Conservation (phyloP, 2,113 vertebrate species). For the Calyptomena viridis region DNA sequence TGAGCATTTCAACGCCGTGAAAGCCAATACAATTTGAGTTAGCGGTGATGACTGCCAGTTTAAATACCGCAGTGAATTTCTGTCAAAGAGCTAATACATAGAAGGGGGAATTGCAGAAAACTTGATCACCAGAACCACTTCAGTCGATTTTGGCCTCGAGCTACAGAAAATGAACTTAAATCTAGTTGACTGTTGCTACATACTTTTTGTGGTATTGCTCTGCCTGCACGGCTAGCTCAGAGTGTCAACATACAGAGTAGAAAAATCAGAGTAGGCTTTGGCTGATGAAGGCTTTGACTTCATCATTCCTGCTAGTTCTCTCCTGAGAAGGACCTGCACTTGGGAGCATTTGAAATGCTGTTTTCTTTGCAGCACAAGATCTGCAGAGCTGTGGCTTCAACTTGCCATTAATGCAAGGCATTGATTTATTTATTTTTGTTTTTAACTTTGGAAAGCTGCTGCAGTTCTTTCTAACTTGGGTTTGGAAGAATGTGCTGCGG, state of each 20-base stretch:
- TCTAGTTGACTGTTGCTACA: slow-evolving; percentile 72
- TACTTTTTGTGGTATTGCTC: slow-evolving; percentile 70
- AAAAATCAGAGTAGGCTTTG: not conserved
- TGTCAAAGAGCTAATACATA: slow-evolving; percentile 74
- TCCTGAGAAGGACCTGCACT: not conserved
- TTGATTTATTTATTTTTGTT: not conserved
- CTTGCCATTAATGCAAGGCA: not conserved
- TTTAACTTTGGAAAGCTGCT: not conserved
- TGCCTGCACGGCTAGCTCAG: slow-evolving; percentile 20
- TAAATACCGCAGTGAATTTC: slow-evolving; percentile 81
- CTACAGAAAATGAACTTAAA: slow-evolving; percentile 82
- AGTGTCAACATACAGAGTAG: not conserved
- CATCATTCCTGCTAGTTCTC: not conserved
- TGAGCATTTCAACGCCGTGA: slow-evolving; percentile 75
- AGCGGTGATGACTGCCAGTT: slow-evolving; percentile 82
- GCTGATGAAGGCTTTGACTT: not conserved
- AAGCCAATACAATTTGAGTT: slow-evolving; percentile 86
- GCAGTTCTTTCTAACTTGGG: not conserved
- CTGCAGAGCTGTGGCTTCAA: not conserved
- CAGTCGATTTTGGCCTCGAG: slow-evolving; percentile 80
- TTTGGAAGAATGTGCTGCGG: not conserved
- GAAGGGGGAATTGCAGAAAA: slow-evolving; percentile 78
- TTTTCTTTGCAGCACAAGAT: not conserved
- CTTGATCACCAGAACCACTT: slow-evolving; percentile 77
- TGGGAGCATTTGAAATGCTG: not conserved